Evolutionary conservation across 2,888 invertebrate genomes (phyloP).

Genomic region (Yponomeuta cagnagella): DNA sequence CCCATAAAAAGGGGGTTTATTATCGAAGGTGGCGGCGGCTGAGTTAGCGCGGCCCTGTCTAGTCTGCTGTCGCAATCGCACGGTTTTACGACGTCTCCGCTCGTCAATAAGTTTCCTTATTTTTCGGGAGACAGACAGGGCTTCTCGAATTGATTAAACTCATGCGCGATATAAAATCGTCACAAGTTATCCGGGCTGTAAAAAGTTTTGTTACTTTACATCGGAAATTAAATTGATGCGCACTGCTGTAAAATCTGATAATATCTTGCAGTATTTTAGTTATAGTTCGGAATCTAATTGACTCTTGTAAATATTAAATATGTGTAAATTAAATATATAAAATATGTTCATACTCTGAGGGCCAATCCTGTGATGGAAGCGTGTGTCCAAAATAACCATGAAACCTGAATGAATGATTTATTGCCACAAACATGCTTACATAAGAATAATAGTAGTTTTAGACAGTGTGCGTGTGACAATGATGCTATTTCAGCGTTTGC

Average conservation of each 20-base stretch:
- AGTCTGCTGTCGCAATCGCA: background rate
- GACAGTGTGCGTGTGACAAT: too few relatives aligned
- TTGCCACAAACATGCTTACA: too few relatives aligned
- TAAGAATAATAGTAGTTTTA: too few relatives aligned
- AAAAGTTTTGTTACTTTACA: conserved; percentile 4
- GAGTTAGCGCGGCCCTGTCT: conserved; percentile 2
- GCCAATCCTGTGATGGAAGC: too few relatives aligned
- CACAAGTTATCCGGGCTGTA: background rate
- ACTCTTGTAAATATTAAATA: too few relatives aligned
- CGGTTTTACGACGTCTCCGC: conserved; percentile 38
- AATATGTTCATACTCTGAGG: too few relatives aligned
- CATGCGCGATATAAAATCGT: conserved; percentile 2
- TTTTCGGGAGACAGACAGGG: conserved; percentile 25
- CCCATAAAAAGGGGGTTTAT: conserved; percentile 7
- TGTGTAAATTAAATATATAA: too few relatives aligned
- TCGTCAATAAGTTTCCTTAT: conserved; percentile 67
- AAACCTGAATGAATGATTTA: too few relatives aligned
- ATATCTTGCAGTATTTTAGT: too few relatives aligned
- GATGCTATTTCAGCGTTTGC: too few relatives aligned
- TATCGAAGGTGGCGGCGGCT: background rate
- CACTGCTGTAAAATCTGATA: background rate
- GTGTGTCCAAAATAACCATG: too few relatives aligned
- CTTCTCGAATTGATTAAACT: conserved; percentile 1
- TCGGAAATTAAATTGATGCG: background rate
- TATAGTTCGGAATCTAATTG: too few relatives aligned